phyloP scores from a whole-genome alignment of 2,113 vertebrate species.

The Rhadina sibilatrix region DNA sequence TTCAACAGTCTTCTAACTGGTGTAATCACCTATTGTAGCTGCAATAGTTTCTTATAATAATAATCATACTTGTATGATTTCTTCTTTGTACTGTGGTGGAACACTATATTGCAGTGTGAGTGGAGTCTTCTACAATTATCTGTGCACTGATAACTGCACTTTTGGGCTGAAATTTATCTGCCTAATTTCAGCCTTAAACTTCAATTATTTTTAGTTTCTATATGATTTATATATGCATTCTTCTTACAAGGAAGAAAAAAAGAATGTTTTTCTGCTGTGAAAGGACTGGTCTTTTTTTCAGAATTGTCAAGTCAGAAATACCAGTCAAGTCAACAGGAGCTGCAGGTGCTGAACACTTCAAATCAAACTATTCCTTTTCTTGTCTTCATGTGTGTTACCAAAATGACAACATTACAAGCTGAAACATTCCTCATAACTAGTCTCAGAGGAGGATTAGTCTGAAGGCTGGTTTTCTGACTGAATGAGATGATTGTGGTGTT shows the following conservation, averaged over 20 bases:
- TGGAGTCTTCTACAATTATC: neutral
- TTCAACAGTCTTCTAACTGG: neutral
- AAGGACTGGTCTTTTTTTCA: neutral
- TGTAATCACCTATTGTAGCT: neutral
- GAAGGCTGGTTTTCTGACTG: neutral
- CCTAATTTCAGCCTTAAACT: neutral
- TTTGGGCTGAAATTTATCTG: neutral
- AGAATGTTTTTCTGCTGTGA: neutral
- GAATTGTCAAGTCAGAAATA: neutral
- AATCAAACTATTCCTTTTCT: neutral
- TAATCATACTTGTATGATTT: neutral
- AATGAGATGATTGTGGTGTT: neutral
- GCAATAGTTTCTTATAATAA: neutral
- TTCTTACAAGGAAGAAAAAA: neutral
- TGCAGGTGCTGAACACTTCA: neutral
- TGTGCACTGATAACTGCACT: neutral
- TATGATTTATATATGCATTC: neutral
- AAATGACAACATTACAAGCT: conserved; percentile 7
- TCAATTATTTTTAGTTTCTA: neutral
- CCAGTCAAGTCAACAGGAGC: neutral
- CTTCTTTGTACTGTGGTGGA: neutral
- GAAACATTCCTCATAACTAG: neutral
- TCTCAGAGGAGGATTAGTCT: neutral
- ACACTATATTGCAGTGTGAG: neutral
- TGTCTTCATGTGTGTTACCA: neutral